Evolutionary conservation across 2,797 vertebrate species (phyloP), one percentile per base, ranked within the genome.

Genomic region (Chaenodraco wilsoni): DNA sequence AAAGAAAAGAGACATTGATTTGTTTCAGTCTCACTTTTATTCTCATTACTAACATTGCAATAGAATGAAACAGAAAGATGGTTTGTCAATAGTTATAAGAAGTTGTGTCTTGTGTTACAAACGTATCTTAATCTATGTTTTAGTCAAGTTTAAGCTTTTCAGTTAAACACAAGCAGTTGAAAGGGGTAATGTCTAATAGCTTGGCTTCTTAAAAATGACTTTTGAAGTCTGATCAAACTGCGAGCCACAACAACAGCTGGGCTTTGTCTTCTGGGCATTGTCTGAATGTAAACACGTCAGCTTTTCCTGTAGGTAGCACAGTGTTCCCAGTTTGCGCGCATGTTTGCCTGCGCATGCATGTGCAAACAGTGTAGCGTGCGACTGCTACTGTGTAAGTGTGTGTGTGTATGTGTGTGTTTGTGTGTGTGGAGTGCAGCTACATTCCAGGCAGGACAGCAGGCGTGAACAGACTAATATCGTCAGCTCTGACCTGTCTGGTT

Each of bases 241-340:
- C 13, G 9, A 48, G 43, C 44, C 45, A 65, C 79, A 80, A 69
- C 83, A 87, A 54, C 84, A 81, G 72, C 78, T 10, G 15, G 46
- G 62, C 75, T 83, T 84, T 82, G 85, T 87, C 78, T 21, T 3
- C 44, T 49, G 81, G 72, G 68, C 55, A 74, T 84, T 89, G 87
- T 91, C 88, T 86, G 61, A 85, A 88, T 82, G 83, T 86, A 88
- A 91, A 89, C 89, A 79, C 33, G 72, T 85, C 82, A 84, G 84
- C 88, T 52, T 87, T 87, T 86, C 84, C 88, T 85, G 67, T 84
- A 85, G 85, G 78, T 50, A 52, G 64, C 56, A 23, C 59, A 44
- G 50, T 37, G 63, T 67, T 78, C 48, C 37, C 69, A 17, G 51
- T 15, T n/a, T 12, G 64, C 10, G 1, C 0, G 45, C 57, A 12